phyloP scores from a whole-genome alignment of 2,888 invertebrate genomes.

The Odontomyia ornata region DNA sequence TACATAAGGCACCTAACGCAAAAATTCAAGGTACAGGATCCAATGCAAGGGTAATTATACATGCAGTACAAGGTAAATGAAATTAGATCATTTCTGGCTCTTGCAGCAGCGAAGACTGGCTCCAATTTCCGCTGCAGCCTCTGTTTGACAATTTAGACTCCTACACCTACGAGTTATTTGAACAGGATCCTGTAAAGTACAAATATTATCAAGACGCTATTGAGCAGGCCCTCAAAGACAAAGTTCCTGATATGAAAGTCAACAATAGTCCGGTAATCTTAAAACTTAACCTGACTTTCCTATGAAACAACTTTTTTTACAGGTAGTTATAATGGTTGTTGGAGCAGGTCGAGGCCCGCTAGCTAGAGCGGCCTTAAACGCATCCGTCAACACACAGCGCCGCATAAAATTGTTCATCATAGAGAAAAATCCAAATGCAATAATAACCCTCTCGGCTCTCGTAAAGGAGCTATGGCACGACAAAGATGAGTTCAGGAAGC shows the following conservation, averaged over 20 bases:
- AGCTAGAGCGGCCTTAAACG: slow-evolving; percentile 87
- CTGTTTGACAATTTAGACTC: slow-evolving; percentile 95
- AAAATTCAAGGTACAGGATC: slow-evolving; percentile 46
- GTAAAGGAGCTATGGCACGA: slow-evolving; percentile 81
- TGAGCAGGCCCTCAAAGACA: slow-evolving; percentile 75
- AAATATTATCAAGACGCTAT: slow-evolving; percentile 87
- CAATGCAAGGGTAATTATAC: slow-evolving; percentile 49
- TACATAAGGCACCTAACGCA: slow-evolving; percentile 58
- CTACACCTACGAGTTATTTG: slow-evolving; percentile 97
- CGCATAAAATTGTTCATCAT: slow-evolving; percentile 90
- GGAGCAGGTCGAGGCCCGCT: slow-evolving; percentile 96
- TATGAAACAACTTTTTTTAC: background rate
- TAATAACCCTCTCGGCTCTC: slow-evolving; percentile 81
- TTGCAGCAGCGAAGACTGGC: slow-evolving; percentile 87
- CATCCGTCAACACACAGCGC: slow-evolving; percentile 74
- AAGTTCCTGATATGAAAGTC: slow-evolving; percentile 64
- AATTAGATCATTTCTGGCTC: background rate
- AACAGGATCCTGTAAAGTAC: slow-evolving; percentile 97
- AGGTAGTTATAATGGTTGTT: slow-evolving; percentile 82
- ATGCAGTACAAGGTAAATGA: too few relatives aligned
- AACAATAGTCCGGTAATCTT: slow-evolving; percentile 66
- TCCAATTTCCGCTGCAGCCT: slow-evolving; percentile 93
- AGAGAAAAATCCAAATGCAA: slow-evolving; percentile 97
- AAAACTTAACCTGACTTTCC: background rate
- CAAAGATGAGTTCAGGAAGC: slow-evolving; percentile 60